Evolutionary conservation across 2,888 invertebrate genomes (phyloP), one percentile per base, ranked within the genome.

Genomic region (Drosophila fungiperda): DNA sequence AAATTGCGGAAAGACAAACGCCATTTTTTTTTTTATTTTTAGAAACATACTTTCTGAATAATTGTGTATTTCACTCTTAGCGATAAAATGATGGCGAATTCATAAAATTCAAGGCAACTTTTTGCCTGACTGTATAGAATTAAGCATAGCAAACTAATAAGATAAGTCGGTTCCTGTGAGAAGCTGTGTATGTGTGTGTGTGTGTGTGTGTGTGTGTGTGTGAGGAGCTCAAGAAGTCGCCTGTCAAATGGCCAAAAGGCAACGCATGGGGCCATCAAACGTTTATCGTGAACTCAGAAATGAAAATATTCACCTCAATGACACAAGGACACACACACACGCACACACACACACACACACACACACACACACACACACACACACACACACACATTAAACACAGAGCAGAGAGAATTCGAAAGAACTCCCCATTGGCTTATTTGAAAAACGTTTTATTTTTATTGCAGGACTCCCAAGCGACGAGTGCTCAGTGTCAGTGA

Each of bases 381-480:
- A 50, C 26, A 40, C 20, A 66, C 29, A 57, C 20, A 33, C 50
- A 26, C 11, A 36, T 29, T 48, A 40, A 26, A 11, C 26, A 36
- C 23, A 38, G 29, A 40, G 38, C 48, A n/a, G n/a, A n/a, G n/a
- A n/a, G 53, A 61, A 53, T 61, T 20, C 20, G 29, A 42, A 57
- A 32, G 29, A 74, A 76, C 72, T 89, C 88, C 88, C 86, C 45
- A 59, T 73, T 82, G 73, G 85, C 88, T 90, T 87, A 83, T 86
- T 90, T 88, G 89, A 76, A 88, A 87, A 90, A 76, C 90, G 87
- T 88, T 90, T 87, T 90, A 87, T 90, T 90, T 90, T 87, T 87
- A 87, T 87, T 90, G 90, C 78, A 73, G 73, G 78, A 54, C 78
- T 78, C 73, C 88, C 89, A 45, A 64, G 86, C 78, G 86, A 82